Evolutionary conservation across 2,113 vertebrate genomes (phyloP), one percentile per base, ranked within the genome.

Genomic region (Actenoides hombroni): DNA sequence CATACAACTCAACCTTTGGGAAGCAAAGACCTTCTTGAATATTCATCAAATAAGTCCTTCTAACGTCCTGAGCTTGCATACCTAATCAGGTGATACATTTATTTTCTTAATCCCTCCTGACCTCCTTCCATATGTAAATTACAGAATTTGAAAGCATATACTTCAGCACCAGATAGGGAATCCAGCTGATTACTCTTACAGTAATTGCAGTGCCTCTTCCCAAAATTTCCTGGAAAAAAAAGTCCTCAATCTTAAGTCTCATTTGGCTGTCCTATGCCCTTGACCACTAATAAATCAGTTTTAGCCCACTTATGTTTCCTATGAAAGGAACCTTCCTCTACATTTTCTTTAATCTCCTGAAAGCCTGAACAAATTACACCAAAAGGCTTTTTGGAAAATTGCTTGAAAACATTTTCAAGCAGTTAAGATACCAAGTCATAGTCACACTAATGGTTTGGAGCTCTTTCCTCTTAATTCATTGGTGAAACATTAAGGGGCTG

Each of bases 41-140:
- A 92, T 95, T 95, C 93, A 86, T 88, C 16, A 39, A 5, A n/a
- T 17, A 42, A 77, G 42, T 73, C 89, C 89, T 93, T 94, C 79
- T 46, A 53, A 53, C 2, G 13, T 42, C 76, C 86, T 51, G 75
- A 90, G 26, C 76, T 60, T 69, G 57, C 77, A 77, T 80, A 65
- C 53, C 23, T 61, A 76, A 88, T 92, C 53, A 83, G 83, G 86
- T 77, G 76, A 83, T 83, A 31, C 51, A 87, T 90, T 90, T 91
- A 56, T 75, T 63, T 87, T 37, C 71, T 90, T 61, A 80, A 85
- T 92, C 88, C 85, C 85, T 85, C 83, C 65, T 73, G 93, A 79
- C 94, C 83, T 92, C 79, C 86, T 92, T 77, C 37, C 37, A 3
- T 28, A 53, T 86, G 92, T 57, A 94, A 92, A 90, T 96, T 11